Percentiles rank a stretch among this genome's conserved stretches.
Conservation (phyloP, 2,888 invertebrate genomes). For the Heteromyza rotundicornis region DNA sequence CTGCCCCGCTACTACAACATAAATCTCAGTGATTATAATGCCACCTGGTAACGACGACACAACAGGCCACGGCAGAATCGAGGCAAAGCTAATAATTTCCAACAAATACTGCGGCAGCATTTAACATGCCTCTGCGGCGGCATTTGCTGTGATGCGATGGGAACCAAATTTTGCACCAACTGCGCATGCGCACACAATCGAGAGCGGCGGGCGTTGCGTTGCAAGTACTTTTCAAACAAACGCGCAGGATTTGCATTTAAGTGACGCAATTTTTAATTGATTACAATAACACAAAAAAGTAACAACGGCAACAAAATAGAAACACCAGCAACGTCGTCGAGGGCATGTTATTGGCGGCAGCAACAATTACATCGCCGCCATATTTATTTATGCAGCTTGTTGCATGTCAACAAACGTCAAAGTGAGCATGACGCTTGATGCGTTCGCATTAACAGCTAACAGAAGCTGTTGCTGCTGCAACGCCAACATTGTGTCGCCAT, state of each 20-base stretch:
- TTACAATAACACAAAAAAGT: conserved; percentile 22
- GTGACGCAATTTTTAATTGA: conserved; percentile 41
- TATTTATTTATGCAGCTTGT: not conserved
- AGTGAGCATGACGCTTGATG: not conserved
- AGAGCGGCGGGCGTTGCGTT: not conserved
- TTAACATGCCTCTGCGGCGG: not conserved
- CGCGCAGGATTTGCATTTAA: conserved; percentile 33
- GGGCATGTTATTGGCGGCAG: not conserved
- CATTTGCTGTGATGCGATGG: conserved; percentile 10
- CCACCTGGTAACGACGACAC: conserved; percentile 16
- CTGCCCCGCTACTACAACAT: not conserved
- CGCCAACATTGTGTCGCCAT: not conserved
- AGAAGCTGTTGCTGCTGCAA: not conserved
- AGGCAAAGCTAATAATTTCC: conserved; percentile 16
- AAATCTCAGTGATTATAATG: conserved; percentile 7
- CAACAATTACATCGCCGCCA: not conserved
- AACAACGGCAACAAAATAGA: not conserved
- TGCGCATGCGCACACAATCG: conserved; percentile 7
- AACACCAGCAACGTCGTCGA: not conserved
- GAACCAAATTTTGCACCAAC: not conserved
- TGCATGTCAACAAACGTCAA: not conserved
- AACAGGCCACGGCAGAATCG: too few species aligned
- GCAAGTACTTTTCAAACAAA: not conserved
- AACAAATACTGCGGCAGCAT: conserved; percentile 11
- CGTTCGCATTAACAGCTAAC: not conserved